These are phyloP conservation scores for Papilio xuthus DNA, from an alignment of 1,140 invertebrate species.

Conservation along the genomic window DNA sequence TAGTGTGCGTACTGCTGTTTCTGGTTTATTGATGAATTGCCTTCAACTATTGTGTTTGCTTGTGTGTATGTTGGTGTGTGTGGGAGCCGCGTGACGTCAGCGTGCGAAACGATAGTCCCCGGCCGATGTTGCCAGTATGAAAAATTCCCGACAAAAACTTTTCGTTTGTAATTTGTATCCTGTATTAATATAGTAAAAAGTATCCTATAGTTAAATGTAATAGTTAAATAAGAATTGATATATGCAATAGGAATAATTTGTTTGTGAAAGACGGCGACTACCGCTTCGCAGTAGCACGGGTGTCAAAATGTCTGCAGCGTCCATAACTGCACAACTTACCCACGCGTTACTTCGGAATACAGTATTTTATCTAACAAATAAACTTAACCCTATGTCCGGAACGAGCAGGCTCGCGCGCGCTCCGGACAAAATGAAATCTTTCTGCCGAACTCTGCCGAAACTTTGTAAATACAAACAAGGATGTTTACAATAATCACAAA, in stretches of 20 bases:
- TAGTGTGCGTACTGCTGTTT: constrained; percentile 59
- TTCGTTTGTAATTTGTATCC: constrained; percentile 27
- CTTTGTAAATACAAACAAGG: constrained; percentile 67
- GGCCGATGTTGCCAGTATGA: constrained; percentile 46
- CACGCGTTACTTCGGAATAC: constrained; percentile 70
- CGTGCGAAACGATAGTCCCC: constrained; percentile 55
- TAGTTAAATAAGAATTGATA: constrained; percentile 25
- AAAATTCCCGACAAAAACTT: constrained; percentile 32
- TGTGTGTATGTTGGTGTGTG: constrained; percentile 80
- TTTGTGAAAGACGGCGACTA: background rate
- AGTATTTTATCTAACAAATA: constrained; percentile 79
- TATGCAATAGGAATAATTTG: constrained; percentile 21
- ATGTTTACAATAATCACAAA: constrained; percentile 73
- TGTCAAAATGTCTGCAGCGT: constrained; percentile 38
- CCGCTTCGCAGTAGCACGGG: constrained; percentile 56
- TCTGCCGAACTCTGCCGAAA: constrained; percentile 74
- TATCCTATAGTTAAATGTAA: constrained; percentile 29
- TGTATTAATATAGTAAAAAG: constrained; percentile 21
- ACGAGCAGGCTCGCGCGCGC: constrained; percentile 45
- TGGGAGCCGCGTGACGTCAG: constrained; percentile 62
- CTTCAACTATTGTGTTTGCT: constrained; percentile 75
- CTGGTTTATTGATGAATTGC: constrained; percentile 70
- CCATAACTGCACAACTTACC: constrained; percentile 38
- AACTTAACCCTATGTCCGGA: constrained; percentile 78
- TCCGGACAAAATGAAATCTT: constrained; percentile 68